phyloP scores from a whole-genome alignment of 2,888 invertebrate genomes.

The Abrostola tripartita region DNA sequence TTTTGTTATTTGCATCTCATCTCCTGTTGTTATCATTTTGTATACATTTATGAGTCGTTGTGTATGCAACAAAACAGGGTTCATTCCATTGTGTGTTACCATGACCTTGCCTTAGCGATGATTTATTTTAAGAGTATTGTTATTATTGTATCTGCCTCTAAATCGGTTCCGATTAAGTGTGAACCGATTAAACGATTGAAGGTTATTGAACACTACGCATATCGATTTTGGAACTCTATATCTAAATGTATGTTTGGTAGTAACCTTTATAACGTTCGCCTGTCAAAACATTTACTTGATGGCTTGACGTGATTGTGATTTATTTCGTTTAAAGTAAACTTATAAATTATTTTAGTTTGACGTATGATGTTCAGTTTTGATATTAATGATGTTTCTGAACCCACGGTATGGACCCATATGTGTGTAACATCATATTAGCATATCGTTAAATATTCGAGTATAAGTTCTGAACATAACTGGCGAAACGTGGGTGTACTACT shows the following conservation, averaged over 20 bases:
- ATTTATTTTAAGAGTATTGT: conserved; percentile 35
- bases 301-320: conserved; percentile 29
- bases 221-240: conserved; percentile 40
- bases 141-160: conserved; percentile 22
- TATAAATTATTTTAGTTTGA: conserved; percentile 26
- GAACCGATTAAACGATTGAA: conserved; percentile 44
- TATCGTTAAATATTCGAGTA: no score
- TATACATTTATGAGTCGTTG: background rate
- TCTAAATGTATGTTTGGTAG: conserved; percentile 20
- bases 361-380: conserved; percentile 8
- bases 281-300: conserved; percentile 42
- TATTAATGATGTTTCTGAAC: conserved; percentile 11
- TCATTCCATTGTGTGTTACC: conserved; percentile 22
- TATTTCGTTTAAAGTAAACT: conserved; percentile 14
- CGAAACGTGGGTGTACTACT: no score
- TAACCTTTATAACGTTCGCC: conserved; percentile 33
- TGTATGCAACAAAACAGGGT: conserved; percentile 8
- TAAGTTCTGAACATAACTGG: no score
- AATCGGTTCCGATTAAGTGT: conserved; percentile 38
- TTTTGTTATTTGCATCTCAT: background rate
- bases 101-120: conserved; percentile 42
- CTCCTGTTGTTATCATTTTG: background rate
- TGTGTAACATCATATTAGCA: background rate
- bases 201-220: conserved; percentile 42
- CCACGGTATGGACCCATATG: background rate